Evolutionary conservation across 1,140 invertebrate genomes (phyloP).

Genomic region (Drosophila pallidifrons): DNA sequence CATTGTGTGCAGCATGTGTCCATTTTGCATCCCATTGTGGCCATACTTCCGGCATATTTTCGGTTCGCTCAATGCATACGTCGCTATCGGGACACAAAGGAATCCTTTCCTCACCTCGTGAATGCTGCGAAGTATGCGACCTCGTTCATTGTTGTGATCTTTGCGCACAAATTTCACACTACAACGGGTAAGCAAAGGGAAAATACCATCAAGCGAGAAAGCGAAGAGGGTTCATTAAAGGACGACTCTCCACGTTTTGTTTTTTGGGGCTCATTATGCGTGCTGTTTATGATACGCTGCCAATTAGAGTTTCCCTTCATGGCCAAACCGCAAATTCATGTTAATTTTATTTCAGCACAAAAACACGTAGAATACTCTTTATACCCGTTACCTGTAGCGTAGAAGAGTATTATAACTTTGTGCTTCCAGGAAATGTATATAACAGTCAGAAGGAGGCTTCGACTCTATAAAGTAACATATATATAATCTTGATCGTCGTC

Average conservation of each 20-base stretch:
- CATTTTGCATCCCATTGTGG: conserved; percentile 91
- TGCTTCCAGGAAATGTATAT: too few species aligned
- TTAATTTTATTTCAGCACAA: conserved; percentile 55
- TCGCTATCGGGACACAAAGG: conserved; percentile 94
- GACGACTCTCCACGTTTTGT: background rate
- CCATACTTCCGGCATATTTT: conserved; percentile 97
- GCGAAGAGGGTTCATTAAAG: background rate
- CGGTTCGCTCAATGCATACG: conserved; percentile 98
- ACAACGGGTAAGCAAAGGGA: conserved; percentile 70
- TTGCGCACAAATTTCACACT: conserved; percentile 80
- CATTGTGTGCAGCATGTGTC: conserved; percentile 88
- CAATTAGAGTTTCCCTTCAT: conserved; percentile 64
- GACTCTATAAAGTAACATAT: too few species aligned
- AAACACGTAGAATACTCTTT: conserved; percentile 19
- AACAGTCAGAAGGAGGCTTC: too few species aligned
- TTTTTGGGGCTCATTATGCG: conserved; percentile 38
- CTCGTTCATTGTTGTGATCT: conserved; percentile 84
- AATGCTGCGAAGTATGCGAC: conserved; percentile 91
- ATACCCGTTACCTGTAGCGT: too few species aligned
- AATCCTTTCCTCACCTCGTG: conserved; percentile 97
- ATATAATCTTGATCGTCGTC: too few species aligned
- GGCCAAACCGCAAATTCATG: conserved; percentile 53
- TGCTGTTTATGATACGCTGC: conserved; percentile 58
- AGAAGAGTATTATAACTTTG: too few species aligned
- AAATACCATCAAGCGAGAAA: background rate